Base-by-base conservation (phyloP, 2,797 vertebrate species). In the Chaunax sp. region DNA sequence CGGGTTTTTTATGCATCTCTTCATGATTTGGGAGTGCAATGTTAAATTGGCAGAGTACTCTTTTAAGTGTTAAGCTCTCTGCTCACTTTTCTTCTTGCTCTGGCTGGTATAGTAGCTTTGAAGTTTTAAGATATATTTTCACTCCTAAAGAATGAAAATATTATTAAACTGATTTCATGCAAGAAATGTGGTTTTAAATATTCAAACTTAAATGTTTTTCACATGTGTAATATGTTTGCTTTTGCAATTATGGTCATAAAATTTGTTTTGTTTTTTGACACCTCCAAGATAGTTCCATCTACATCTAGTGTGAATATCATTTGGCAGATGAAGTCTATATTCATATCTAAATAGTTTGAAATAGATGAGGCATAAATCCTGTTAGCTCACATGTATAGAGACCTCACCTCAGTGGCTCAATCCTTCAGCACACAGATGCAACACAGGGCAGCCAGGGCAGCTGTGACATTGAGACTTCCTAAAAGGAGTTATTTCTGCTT, bases 401-500 rank as follows among this genome's bases (percentile, higher is more conserved):
- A 35, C 40, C n/a, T 47, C 53, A 28, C 50, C 43, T 47, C 9
- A 26, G 40, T 5, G n/a, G 28, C 52, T 63, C 5, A 40, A 0
- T 55, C 59, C 20, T 26, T n/a, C 19, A 67, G 52, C 23, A 57
- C 22, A 52, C 59, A 75, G 66, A 68, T 44, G 54, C 71, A 73
- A 40, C 59, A 44, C 25, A 68, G 41, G 23, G 15, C 64, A 57
- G 40, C 58, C 57, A 61, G 49, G 59, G 72, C 63, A 54, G 44
- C 35, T 54, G 66, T 72, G 65, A 59, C 69, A 67, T 78, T 70
- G 76, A 43, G 49, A 38, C 38, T 62, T 66, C 25, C 20, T 64
- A 45, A 72, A 67, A 64, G 10, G 18, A 57, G 25, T 64, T 63
- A 52, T 74, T 79, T 69, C 35, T 35, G n/a, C 6, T 45, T 19